phyloP scores from a whole-genome alignment of 2,888 invertebrate species.

The Aplocera efformata region DNA sequence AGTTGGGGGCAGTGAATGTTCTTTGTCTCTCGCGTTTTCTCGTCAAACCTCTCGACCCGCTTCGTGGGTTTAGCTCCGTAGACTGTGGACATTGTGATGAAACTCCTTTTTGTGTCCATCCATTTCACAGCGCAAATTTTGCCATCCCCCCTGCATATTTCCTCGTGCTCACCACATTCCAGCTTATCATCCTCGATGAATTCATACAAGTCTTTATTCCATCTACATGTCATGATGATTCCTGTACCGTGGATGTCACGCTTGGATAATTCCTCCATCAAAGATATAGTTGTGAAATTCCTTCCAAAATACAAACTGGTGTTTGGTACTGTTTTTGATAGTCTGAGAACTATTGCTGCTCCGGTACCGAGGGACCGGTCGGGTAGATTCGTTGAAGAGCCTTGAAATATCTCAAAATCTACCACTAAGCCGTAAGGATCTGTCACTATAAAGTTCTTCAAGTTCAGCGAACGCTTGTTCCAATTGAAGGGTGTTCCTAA shows the following conservation, averaged over 20 bases:
- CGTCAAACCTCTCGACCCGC: constrained; percentile 6
- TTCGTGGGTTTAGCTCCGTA: constrained; percentile 31
- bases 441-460: constrained; percentile 46
- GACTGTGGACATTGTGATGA: constrained; percentile 32
- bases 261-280: constrained; percentile 27
- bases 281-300: constrained; percentile 13
- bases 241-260: constrained; percentile 20
- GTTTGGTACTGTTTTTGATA: constrained; percentile 20
- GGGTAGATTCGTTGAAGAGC: constrained; percentile 20
- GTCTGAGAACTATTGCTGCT: constrained; percentile 25
- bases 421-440: constrained; percentile 25
- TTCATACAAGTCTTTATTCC: constrained; percentile 10
- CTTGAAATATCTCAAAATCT: constrained; percentile 33
- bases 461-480: constrained; percentile 39
- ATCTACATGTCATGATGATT: constrained; percentile 3
- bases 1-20: constrained; percentile 31
- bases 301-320: constrained; percentile 17
- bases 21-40: constrained; percentile 11
- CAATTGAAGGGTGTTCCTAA: constrained; percentile 31
- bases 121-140: constrained; percentile 35
- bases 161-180: constrained; percentile 28
- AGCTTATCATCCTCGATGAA: constrained; percentile 25
- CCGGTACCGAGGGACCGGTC: constrained; percentile 21
- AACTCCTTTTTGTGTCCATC: constrained; percentile 33
- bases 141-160: constrained; percentile 27